Conservation (phyloP, 2,797 vertebrate genomes). For the Octomys mimax region DNA sequence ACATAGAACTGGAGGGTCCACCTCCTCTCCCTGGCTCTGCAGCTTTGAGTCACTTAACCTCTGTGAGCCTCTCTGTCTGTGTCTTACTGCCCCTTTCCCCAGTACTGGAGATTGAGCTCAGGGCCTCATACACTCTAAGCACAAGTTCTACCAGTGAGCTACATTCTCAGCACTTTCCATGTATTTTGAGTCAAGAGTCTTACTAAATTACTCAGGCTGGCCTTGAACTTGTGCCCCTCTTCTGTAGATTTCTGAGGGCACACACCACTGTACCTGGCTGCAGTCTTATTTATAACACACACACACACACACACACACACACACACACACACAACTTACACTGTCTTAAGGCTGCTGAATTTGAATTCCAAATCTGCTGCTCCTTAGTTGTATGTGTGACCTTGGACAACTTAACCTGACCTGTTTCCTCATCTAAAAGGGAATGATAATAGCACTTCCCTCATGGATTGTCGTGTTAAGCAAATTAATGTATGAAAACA, state of each 20-base stretch:
- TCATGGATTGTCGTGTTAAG: neutral
- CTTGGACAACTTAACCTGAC: slow-evolving; percentile 16
- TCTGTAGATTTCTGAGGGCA: neutral
- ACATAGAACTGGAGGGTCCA: neutral
- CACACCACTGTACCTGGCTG: neutral
- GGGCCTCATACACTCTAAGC: neutral
- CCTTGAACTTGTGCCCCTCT: neutral
- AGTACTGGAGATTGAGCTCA: neutral
- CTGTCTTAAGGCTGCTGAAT: neutral
- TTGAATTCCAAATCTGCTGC: neutral
- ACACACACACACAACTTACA: neutral
- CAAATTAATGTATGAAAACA: neutral
- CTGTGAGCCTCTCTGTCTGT: neutral
- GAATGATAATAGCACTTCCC: slow-evolving; percentile 10
- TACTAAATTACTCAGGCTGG: too few species aligned
- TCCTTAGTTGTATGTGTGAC: neutral
- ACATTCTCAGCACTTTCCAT: neutral
- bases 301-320: neutral
- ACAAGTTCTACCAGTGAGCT: neutral
- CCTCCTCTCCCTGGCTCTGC: neutral
- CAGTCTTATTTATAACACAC: neutral
- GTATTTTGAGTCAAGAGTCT: neutral
- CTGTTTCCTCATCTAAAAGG: slow-evolving; percentile 47
- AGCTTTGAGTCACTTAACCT: slow-evolving; percentile 13
- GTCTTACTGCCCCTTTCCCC: neutral